phyloP scores from a whole-genome alignment of 2,113 vertebrate genomes.

The Suncus etruscus region DNA sequence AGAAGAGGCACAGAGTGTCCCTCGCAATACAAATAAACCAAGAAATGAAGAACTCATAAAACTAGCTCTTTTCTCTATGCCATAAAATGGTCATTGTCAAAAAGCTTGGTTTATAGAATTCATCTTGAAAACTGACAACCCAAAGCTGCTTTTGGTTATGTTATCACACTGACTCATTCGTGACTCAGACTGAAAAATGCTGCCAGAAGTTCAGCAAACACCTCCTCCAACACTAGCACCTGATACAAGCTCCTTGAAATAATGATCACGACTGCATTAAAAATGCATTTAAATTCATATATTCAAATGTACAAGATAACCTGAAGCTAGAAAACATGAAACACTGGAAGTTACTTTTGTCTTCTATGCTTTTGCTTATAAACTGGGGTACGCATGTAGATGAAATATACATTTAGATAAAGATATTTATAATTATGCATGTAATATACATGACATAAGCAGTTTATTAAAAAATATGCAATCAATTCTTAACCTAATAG shows the following conservation, averaged over 20 bases:
- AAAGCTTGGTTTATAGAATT: constrained; percentile 33
- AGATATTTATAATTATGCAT: background rate
- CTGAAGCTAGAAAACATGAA: background rate
- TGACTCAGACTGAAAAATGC: constrained; percentile 45
- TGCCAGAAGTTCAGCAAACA: background rate
- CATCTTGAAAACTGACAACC: constrained; percentile 45
- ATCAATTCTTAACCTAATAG: constrained; percentile 37
- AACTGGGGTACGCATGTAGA: background rate
- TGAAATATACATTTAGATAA: background rate
- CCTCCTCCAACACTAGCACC: constrained; percentile 19
- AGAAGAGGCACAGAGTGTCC: background rate
- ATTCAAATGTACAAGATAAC: background rate
- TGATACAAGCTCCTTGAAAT: constrained; percentile 3
- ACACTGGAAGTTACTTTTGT: background rate
- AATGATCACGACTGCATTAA: background rate
- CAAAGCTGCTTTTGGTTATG: background rate
- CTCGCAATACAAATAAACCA: background rate
- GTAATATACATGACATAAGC: background rate
- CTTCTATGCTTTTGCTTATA: background rate
- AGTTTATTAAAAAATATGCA: constrained; percentile 45
- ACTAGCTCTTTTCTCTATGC: background rate
- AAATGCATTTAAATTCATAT: background rate
- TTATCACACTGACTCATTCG: constrained; percentile 63
- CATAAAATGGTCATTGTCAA: constrained; percentile 41
- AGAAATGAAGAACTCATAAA: constrained; percentile 14